Base-by-base conservation (phyloP, 2,113 vertebrate species). In the Raphicerus campestris region DNA sequence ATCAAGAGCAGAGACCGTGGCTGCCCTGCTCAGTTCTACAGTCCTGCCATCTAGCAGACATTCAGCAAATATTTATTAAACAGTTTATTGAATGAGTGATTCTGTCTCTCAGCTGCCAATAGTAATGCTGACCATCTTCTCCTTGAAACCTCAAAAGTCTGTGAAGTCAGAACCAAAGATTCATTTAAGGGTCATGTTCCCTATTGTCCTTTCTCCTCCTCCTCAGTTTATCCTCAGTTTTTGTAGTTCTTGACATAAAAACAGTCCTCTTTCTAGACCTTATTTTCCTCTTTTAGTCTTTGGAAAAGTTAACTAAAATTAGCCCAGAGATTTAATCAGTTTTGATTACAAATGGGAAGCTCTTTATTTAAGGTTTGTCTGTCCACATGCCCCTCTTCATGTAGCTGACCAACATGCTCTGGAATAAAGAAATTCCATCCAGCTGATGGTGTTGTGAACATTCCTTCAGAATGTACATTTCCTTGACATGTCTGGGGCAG, bases 391-490 rank as follows among this genome's bases (percentile, higher is more conserved):
- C 24, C 91, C 14, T 90, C 7, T 73, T 97, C 1, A 1, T 63
- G 3, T 58, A 89, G 61, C 42, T 77, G 35, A 60, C 51, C 6
- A 9, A 26, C n/a, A 58, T 82, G 55, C 35, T 91, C 47, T 84
- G 32, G 58, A 55, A 66, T 91, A 95, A 97, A 95, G 70, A 95
- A 85, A 78, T 16, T 20, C 87, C 73, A 39, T 88, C 49, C 22
- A 77, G 39, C 56, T 53, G 61, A 42, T 10, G 45, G 51, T 13
- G 20, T 30, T 91, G 83, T 93, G 78, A 95, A 60, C 19, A 42
- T 80, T 93, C 22, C 78, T 83, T 45, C 60, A 91, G 88, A 96
- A 87, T 78, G 42, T 73, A 32, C 6, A 80, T 88, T 97, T 97
- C 87, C 77, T 94, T 70, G 80, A 92, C 80, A 73, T 84, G 35